A percentile compares a stretch with the other conserved stretches of the same genome.
Evolutionary conservation across 1,140 invertebrate species (phyloP).

Genomic region (Neotoxoptera formosana): DNA sequence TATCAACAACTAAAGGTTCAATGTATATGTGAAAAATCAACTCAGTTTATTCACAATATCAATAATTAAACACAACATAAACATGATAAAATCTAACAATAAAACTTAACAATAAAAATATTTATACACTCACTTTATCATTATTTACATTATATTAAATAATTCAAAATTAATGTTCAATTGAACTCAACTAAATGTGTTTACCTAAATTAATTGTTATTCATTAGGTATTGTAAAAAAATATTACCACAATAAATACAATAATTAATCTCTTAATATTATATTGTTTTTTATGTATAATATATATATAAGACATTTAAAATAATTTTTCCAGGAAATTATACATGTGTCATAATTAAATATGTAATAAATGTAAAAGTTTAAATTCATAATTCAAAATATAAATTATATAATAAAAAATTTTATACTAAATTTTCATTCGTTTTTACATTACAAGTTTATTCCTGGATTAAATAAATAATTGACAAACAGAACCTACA

Average conservation of each 20-base stretch:
- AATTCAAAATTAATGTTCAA: slow-evolving; percentile 1
- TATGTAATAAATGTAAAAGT: neutral
- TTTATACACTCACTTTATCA: neutral
- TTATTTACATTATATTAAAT: neutral
- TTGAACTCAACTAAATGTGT: neutral
- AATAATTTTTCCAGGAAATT: neutral
- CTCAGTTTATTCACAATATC: neutral
- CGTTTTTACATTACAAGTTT: neutral
- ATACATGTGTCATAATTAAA: neutral
- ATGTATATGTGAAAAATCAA: neutral
- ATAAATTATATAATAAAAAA: neutral
- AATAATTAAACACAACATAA: neutral
- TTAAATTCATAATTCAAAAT: neutral
- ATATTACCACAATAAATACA: neutral
- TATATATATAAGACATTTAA: neutral
- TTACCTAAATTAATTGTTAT: neutral
- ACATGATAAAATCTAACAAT: neutral
- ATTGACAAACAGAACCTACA: neutral
- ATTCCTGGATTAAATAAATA: neutral
- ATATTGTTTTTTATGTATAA: neutral
- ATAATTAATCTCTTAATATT: neutral
- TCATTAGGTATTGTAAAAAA: neutral
- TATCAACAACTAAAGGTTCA: neutral
- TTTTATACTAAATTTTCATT: neutral
- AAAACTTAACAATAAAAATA: slow-evolving; percentile 21